Evolutionary conservation across 2,888 invertebrate species (phyloP).

Genomic region (Athalia rosae): DNA sequence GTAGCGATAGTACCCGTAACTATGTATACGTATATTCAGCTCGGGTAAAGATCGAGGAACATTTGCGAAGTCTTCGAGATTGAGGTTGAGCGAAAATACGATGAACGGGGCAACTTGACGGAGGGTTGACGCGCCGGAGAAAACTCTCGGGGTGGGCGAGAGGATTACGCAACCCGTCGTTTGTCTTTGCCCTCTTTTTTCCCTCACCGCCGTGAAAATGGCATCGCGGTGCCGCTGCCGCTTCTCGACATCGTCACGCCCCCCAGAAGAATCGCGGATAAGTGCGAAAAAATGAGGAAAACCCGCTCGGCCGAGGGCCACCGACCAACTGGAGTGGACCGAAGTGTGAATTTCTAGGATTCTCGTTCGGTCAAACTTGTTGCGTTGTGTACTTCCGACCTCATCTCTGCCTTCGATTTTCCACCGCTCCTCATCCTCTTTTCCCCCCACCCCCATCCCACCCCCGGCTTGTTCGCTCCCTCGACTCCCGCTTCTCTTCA

Average conservation of each 20-base stretch:
- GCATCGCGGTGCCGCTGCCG: not conserved
- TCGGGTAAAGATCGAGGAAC: constrained; percentile 8
- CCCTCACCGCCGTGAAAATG: too few relatives aligned
- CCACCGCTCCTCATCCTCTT: not conserved
- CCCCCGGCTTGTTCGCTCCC: not conserved
- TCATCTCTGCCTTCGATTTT: constrained; percentile 19
- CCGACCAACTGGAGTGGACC: constrained; percentile 33
- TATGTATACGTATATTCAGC: constrained; percentile 24
- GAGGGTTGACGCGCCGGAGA: constrained; percentile 28
- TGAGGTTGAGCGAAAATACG: constrained; percentile 13
- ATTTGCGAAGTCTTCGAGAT: constrained; percentile 33
- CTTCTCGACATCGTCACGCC: not conserved
- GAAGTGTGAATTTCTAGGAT: constrained; percentile 18
- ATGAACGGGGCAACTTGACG: constrained; percentile 21
- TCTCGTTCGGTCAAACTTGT: constrained; percentile 37
- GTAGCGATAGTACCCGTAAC: not conserved
- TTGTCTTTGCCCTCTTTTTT: too few relatives aligned
- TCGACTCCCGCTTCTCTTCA: not conserved
- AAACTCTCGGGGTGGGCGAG: constrained; percentile 35
- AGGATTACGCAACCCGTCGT: constrained; percentile 36
- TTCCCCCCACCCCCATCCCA: too few relatives aligned
- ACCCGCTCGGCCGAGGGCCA: constrained; percentile 13
- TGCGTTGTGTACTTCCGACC: constrained; percentile 4
- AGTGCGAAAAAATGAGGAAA: constrained; percentile 7
- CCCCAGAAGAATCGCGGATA: constrained; percentile 1